Conservation (phyloP, 1,140 invertebrate species). For the Drosophila neocordata region DNA sequence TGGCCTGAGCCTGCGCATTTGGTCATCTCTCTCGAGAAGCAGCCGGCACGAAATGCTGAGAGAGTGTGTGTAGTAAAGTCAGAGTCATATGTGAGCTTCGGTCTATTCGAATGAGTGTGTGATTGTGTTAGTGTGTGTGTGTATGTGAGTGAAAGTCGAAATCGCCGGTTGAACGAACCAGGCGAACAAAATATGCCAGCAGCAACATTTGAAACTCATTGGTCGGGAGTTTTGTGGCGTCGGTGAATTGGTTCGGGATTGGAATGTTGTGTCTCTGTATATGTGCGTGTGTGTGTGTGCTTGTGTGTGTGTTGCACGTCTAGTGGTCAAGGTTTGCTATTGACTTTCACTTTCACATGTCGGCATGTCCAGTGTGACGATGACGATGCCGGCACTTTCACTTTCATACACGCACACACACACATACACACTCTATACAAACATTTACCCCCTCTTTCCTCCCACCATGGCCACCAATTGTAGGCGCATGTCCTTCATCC, state of each 20-base stretch:
- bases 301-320: constrained; percentile 32
- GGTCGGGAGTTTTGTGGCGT: constrained; percentile 35
- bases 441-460: constrained; percentile 6
- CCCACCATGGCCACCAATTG: neutral
- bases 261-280: constrained; percentile 8
- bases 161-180: constrained; percentile 77
- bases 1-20: constrained; percentile 42
- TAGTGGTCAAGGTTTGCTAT: constrained; percentile 81
- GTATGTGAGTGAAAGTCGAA: constrained; percentile 41
- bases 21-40: neutral
- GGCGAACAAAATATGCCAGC: constrained; percentile 45
- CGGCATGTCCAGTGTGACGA: constrained; percentile 55
- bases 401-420: constrained; percentile 59
- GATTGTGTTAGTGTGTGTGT: constrained; percentile 42
- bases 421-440: neutral
- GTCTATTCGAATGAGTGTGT: constrained; percentile 17
- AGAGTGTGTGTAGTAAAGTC: neutral
- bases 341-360: constrained; percentile 81
- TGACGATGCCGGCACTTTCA: constrained; percentile 72
- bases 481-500: constrained; percentile 68
- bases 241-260: neutral
- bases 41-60: neutral
- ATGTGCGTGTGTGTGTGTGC: neutral
- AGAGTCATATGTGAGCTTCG: constrained; percentile 14
- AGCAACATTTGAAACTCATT: constrained; percentile 51